Evolutionary conservation across 2,113 vertebrate species (phyloP).

Genomic region (Eidolon helvum): DNA sequence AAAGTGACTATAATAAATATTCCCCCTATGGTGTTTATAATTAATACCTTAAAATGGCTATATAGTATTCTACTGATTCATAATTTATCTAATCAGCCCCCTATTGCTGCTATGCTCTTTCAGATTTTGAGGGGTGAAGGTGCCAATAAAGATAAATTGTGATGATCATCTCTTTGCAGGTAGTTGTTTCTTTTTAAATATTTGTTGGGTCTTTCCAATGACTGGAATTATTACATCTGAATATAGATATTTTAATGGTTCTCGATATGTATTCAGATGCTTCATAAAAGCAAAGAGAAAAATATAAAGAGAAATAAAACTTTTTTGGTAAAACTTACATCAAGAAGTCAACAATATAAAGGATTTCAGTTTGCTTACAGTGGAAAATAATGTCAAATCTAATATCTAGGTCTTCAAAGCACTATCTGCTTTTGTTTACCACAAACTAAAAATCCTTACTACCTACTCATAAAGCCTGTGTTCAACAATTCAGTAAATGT

Average conservation of each 20-base stretch:
- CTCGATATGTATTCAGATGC: background rate
- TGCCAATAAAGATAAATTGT: background rate
- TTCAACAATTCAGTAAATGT: background rate
- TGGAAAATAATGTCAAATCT: constrained; percentile 7
- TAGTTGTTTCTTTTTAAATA: background rate
- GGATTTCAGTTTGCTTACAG: background rate
- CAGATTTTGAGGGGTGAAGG: background rate
- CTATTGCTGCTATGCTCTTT: background rate
- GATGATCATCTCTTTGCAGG: background rate
- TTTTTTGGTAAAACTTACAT: background rate
- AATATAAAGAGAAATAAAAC: background rate
- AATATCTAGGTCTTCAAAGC: background rate
- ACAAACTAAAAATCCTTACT: constrained; percentile 22
- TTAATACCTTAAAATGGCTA: background rate
- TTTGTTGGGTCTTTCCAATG: background rate
- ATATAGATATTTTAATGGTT: background rate
- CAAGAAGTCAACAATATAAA: background rate
- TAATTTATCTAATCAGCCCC: background rate
- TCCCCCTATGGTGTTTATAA: background rate
- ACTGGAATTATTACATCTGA: background rate
- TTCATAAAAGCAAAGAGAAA: constrained; percentile 34
- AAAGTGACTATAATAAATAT: background rate
- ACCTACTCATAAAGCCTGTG: background rate
- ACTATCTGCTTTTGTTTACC: constrained; percentile 3
- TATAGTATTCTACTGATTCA: background rate